phyloP scores from a whole-genome alignment of 2,888 invertebrate species.

The Flexamia atlantica region DNA sequence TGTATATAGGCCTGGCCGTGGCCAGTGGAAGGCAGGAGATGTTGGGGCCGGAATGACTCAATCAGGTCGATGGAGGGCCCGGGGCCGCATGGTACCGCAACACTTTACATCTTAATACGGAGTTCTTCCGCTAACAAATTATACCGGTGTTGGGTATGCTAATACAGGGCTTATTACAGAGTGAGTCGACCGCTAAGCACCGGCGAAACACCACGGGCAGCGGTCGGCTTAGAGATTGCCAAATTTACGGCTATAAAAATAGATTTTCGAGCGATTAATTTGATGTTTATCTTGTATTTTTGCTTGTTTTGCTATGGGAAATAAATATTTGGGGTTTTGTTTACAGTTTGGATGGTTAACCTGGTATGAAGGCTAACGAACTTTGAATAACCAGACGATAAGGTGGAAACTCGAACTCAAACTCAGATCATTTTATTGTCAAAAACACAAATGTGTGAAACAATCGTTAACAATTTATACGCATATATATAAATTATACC shows the following conservation, averaged over 20 bases:
- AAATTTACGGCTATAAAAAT: slow-evolving; percentile 1
- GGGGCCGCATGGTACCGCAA: slow-evolving; percentile 18
- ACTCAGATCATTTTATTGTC: too few species aligned
- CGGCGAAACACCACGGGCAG: neutral
- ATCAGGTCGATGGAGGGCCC: slow-evolving; percentile 27
- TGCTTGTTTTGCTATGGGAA: too few species aligned
- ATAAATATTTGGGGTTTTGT: too few species aligned
- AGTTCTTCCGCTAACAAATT: slow-evolving; percentile 43
- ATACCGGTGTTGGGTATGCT: slow-evolving; percentile 44
- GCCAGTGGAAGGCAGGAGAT: neutral
- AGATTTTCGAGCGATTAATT: neutral
- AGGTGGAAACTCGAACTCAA: too few species aligned
- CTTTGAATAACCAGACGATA: too few species aligned
- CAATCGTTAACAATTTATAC: too few species aligned
- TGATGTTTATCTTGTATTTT: too few species aligned
- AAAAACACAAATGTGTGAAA: too few species aligned
- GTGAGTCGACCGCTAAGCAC: neutral
- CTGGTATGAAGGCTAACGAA: too few species aligned
- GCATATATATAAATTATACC: too few species aligned
- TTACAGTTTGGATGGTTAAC: too few species aligned
- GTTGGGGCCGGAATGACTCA: slow-evolving; percentile 23
- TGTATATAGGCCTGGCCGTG: neutral
- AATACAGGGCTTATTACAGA: slow-evolving; percentile 37
- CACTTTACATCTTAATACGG: slow-evolving; percentile 45
- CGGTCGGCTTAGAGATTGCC: neutral